These are phyloP conservation scores for Murina feae DNA, from an alignment of 2,113 vertebrate genomes.

Conservation along the genomic window DNA sequence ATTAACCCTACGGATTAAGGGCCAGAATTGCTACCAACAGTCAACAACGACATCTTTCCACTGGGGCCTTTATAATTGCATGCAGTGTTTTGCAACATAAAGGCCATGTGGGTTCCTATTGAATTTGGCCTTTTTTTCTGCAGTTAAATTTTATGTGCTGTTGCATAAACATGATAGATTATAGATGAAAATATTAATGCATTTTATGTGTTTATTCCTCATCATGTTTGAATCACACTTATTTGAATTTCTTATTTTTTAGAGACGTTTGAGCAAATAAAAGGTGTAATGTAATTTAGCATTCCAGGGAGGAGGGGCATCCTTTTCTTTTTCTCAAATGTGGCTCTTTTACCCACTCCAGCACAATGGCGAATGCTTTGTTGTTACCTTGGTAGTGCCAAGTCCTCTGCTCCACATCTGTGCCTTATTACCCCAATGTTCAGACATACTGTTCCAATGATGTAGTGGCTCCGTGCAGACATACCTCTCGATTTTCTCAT, in stretches of 20 bases:
- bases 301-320: neutral
- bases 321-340: conserved; percentile 44
- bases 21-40: neutral
- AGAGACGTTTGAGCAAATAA: conserved; percentile 35
- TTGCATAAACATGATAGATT: conserved; percentile 48
- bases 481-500: conserved; percentile 72
- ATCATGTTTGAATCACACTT: conserved; percentile 42
- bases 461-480: conserved; percentile 55
- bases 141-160: conserved; percentile 44
- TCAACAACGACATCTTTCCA: neutral
- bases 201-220: conserved; percentile 58
- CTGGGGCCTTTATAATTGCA: conserved; percentile 57
- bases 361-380: conserved; percentile 55
- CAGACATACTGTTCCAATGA: conserved; percentile 73
- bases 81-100: conserved; percentile 53
- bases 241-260: conserved; percentile 16
- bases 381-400: conserved; percentile 72
- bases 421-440: conserved; percentile 77
- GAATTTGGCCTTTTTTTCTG: conserved; percentile 52
- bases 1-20: conserved; percentile 48
- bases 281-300: conserved; percentile 27
- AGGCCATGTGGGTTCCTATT: conserved; percentile 47
- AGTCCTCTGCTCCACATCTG: conserved; percentile 80
- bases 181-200: conserved; percentile 59
- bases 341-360: conserved; percentile 59